Conservation (phyloP, 2,888 invertebrate genomes). For the Agonopterix alstromeriana region DNA sequence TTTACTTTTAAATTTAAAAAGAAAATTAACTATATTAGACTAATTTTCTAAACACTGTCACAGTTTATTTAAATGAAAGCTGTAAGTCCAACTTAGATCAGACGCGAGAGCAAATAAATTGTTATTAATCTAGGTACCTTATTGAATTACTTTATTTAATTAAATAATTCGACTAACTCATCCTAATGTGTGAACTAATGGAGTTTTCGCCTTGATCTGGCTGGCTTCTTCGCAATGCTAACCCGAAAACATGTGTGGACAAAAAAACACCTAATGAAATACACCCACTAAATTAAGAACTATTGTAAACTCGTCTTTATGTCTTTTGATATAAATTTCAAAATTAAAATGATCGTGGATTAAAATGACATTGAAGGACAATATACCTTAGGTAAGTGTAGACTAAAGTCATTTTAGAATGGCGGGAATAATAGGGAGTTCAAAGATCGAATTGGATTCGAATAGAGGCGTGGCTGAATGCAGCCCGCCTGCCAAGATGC, state of each 20-base stretch:
- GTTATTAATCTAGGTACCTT: slow-evolving; percentile 68
- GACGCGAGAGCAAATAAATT: slow-evolving; percentile 41
- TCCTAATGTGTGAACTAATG: slow-evolving; percentile 75
- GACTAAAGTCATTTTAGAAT: slow-evolving; percentile 7
- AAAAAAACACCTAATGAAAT: slow-evolving; percentile 37
- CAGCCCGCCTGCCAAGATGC: slow-evolving; percentile 41
- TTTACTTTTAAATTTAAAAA: slow-evolving; percentile 11
- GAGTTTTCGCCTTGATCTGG: slow-evolving; percentile 66
- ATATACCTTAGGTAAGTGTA: slow-evolving; percentile 21
- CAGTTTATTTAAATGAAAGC: slow-evolving; percentile 42
- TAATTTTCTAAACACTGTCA: slow-evolving; percentile 39
- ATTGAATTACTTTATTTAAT: slow-evolving; percentile 75
- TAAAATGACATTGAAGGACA: slow-evolving; percentile 13
- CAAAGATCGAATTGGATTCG: no score
- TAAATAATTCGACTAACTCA: slow-evolving; percentile 73
- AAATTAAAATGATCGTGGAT: slow-evolving; percentile 4
- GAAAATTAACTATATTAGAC: slow-evolving; percentile 8
- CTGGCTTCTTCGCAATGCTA: slow-evolving; percentile 32
- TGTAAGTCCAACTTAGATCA: slow-evolving; percentile 35
- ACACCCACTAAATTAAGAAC: slow-evolving; percentile 34
- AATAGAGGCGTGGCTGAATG: slow-evolving; percentile 46
- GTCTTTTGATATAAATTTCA: slow-evolving; percentile 17
- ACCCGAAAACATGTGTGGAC: slow-evolving; percentile 48
- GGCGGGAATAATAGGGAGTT: slow-evolving; percentile 20
- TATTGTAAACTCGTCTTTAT: slow-evolving; percentile 29